Percentiles rank a stretch among this genome's conserved stretches.
These are phyloP conservation scores for Labroides dimidiatus DNA, from an alignment of 2,797 vertebrate genomes.

Conservation along the genomic window DNA sequence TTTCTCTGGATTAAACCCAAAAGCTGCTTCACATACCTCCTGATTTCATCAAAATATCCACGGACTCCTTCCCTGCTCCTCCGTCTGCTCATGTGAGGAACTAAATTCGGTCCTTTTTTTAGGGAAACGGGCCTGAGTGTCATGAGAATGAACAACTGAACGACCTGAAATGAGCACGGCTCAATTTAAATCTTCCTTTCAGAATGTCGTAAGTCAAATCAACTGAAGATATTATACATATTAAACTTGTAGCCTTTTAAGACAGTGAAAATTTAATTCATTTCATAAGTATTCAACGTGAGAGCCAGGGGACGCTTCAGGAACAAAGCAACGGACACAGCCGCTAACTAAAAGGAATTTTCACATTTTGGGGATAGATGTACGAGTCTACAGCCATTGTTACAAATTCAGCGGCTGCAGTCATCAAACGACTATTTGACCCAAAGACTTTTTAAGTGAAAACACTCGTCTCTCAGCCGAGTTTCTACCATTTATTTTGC, in stretches of 20 bases:
- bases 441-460: slow-evolving; percentile 30
- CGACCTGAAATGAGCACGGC: no score
- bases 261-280: slow-evolving; percentile 6
- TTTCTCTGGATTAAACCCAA: slow-evolving; percentile 20
- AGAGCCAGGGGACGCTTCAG: neutral
- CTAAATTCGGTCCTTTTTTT: no score
- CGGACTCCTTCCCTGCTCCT: neutral
- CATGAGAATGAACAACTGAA: no score
- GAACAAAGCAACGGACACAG: neutral
- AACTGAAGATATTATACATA: no score
- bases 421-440: slow-evolving; percentile 29
- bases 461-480: slow-evolving; percentile 17
- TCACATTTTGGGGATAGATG: neutral
- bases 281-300: slow-evolving; percentile 1
- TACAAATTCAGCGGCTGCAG: slow-evolving; percentile 4
- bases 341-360: slow-evolving; percentile 9
- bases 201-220: no score
- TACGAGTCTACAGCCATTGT: no score
- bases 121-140: no score
- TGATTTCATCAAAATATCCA: slow-evolving; percentile 3
- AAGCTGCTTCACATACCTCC: slow-evolving; percentile 15
- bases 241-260: neutral
- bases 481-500: slow-evolving; percentile 58
- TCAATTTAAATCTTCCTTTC: no score
- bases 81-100: neutral